These are phyloP conservation scores for Ageneiosus marmoratus DNA, from an alignment of 2,113 vertebrate species.

Conservation along the genomic window DNA sequence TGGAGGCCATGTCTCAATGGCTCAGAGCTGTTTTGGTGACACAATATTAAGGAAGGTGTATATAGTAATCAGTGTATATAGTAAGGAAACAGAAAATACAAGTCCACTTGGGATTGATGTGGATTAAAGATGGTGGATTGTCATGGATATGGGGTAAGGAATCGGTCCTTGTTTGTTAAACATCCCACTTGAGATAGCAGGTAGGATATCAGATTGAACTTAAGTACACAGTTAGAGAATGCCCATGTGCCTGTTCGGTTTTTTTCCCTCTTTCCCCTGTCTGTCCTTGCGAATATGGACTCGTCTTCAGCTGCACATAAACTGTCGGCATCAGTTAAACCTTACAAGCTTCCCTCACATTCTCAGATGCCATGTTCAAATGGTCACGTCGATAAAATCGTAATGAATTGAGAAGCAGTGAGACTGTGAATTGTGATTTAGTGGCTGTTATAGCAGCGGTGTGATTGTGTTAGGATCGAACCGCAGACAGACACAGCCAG, in stretches of 20 bases:
- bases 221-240: neutral
- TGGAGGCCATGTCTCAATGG: no score
- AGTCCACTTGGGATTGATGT: neutral
- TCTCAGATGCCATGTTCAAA: slow-evolving; percentile 64
- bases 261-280: neutral
- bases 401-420: slow-evolving; percentile 66
- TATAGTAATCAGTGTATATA: no score
- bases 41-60: no score
- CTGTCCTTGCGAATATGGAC: neutral
- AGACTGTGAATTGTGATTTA: slow-evolving; percentile 67
- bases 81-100: neutral
- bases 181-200: neutral
- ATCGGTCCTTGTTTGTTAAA: neutral
- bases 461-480: slow-evolving; percentile 65
- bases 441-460: slow-evolving; percentile 65
- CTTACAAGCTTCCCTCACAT: slow-evolving; percentile 59
- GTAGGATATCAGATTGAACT: neutral
- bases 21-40: no score
- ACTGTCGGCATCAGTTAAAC: slow-evolving; percentile 59
- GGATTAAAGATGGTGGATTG: neutral
- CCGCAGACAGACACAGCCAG: neutral
- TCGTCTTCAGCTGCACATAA: slow-evolving; percentile 50
- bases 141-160: neutral
- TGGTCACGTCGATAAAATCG: slow-evolving; percentile 65
- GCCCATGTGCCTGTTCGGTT: neutral